Percentiles rank a stretch among this genome's conserved stretches.
Conservation (phyloP, 2,888 invertebrate genomes). For the Platycheirus albimanus region DNA sequence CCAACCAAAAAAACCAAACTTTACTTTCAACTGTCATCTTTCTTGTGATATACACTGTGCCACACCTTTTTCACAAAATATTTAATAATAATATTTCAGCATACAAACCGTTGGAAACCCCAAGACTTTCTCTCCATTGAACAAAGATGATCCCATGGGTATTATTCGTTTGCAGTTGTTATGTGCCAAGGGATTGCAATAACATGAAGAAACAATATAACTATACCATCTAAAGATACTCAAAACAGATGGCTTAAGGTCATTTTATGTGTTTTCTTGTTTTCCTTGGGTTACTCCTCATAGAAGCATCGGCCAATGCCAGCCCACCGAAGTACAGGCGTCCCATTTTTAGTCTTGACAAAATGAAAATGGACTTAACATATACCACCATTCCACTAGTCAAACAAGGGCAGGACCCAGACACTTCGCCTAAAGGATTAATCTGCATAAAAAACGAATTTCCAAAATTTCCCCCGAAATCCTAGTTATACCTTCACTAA, state of each 20-base stretch:
- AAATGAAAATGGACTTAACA: constrained; percentile 53
- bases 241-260: constrained; percentile 60
- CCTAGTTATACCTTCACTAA: constrained; percentile 15
- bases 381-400: constrained; percentile 5
- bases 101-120: constrained; percentile 28
- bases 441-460: constrained; percentile 72
- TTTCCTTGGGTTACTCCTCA: constrained; percentile 17
- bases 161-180: constrained; percentile 55
- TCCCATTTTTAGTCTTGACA: constrained; percentile 34
- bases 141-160: constrained; percentile 53
- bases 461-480: constrained; percentile 57
- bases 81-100: constrained; percentile 56
- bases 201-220: neutral
- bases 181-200: neutral
- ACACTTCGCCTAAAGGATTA: constrained; percentile 69
- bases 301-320: neutral
- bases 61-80: constrained; percentile 48
- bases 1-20: neutral
- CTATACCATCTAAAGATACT: constrained; percentile 49
- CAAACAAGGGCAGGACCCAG: constrained; percentile 27
- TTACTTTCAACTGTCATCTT: neutral
- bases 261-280: constrained; percentile 51
- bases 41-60: constrained; percentile 25
- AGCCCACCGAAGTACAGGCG: constrained; percentile 9
- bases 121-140: constrained; percentile 50